These are phyloP conservation scores for Anhinga rufa DNA, from an alignment of 2,113 vertebrate species.

Conservation along the genomic window DNA sequence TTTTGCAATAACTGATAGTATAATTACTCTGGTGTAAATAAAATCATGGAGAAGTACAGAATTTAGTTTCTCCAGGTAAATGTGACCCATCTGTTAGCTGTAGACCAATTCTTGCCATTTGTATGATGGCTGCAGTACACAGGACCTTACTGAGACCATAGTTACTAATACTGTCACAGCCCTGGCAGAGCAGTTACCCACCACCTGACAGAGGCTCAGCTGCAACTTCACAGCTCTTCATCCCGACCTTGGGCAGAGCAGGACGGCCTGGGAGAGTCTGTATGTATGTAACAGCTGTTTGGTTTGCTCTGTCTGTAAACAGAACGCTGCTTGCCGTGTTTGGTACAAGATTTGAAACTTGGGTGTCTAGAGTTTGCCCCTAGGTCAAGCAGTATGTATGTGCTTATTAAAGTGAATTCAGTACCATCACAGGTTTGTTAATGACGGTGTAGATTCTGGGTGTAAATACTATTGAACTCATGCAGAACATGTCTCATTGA, in stretches of 20 bases:
- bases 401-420: neutral
- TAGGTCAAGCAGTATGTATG: neutral
- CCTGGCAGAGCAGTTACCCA: neutral
- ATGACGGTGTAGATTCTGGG: neutral
- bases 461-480: neutral
- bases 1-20: no score
- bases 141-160: neutral
- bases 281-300: rapidly evolving
- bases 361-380: neutral
- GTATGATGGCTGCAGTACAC: neutral
- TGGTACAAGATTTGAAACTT: neutral
- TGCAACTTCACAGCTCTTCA: neutral
- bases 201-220: neutral
- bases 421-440: neutral
- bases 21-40: neutral
- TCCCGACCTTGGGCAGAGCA: neutral
- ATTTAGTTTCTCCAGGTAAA: neutral
- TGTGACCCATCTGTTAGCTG: neutral
- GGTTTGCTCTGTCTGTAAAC: neutral
- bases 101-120: neutral
- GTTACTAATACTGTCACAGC: neutral
- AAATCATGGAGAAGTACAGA: neutral
- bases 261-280: neutral
- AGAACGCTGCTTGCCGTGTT: neutral
- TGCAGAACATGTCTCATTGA: neutral